Conservation (phyloP, 2,113 vertebrate species). For the Collichthys lucidus region DNA sequence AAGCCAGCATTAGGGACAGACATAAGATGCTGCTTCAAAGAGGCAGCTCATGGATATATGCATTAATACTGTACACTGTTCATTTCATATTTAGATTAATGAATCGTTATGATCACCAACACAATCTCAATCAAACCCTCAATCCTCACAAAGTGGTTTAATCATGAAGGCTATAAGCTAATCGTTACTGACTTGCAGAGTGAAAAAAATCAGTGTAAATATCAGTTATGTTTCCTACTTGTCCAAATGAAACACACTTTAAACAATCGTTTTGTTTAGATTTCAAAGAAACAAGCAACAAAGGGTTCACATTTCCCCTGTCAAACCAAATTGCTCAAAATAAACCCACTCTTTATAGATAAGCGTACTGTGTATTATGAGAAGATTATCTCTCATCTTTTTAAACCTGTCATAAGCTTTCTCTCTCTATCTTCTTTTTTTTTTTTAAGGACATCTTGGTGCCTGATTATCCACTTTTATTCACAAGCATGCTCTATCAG, state of each 20-base stretch:
- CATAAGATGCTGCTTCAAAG: neutral
- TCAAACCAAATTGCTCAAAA: slow-evolving; percentile 43
- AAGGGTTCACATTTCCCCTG: slow-evolving; percentile 27
- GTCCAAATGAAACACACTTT: neutral
- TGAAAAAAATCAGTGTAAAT: neutral
- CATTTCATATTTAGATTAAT: slow-evolving; percentile 1
- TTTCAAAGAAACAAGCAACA: slow-evolving; percentile 29
- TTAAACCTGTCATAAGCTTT: slow-evolving; percentile 30
- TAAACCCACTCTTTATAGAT: slow-evolving; percentile 41
- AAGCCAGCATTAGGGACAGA: slow-evolving; percentile 5
- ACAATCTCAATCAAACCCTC: slow-evolving; percentile 5
- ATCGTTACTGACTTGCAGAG: neutral
- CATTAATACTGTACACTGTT: neutral
- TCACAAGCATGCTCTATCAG: slow-evolving; percentile 42
- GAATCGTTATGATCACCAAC: neutral
- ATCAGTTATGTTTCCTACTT: neutral
- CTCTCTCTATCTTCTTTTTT: neutral
- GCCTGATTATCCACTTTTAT: slow-evolving; percentile 50
- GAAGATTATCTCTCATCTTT: slow-evolving; percentile 32
- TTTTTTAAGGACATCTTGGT: slow-evolving; percentile 28
- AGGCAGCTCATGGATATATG: neutral
- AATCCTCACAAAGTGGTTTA: slow-evolving; percentile 13
- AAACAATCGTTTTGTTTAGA: slow-evolving; percentile 19
- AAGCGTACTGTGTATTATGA: slow-evolving; percentile 31
- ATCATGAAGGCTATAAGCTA: neutral